Evolutionary conservation across 2,888 invertebrate genomes (phyloP), one percentile per base, ranked within the genome.

Genomic region (Torymus texanus): DNA sequence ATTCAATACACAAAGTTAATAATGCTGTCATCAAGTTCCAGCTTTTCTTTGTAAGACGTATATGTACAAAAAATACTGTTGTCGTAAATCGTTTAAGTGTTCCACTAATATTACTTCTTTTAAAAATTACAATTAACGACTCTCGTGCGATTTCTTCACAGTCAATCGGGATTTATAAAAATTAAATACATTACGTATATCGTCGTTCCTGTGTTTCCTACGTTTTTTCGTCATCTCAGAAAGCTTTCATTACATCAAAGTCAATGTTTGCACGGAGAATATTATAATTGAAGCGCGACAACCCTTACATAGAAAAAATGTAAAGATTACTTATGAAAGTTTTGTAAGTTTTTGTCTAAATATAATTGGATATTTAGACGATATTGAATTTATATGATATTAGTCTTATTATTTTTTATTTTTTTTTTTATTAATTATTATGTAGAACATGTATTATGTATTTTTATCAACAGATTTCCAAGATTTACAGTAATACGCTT

Each of bases 1-100:
- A 76, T 79, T 79, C 14, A 79, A 81, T 76, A 70, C 66, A 77
- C 59, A 66, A 68, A 76, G 41, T 78, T 76, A 65, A 75, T 72
- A 68, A 80, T 68, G 65, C 75, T 72, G 78, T 71, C 62, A 72
- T 51, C 16, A 58, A 71, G 18, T 67, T 56, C 18, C 75, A 78
- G 68, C 72, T 67, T 76, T 41, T 53, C 61, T 66, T 78, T 77
- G 29, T 71, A 59, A 76, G 50, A 71, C 56, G 41, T 77, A 76
- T 81, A 74, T 66, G 18, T 81, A 80, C 80, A 83, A 81, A 84
- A 84, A 84, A 82, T 82, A 83, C 82, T 83, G 82, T 81, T 75
- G 75, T 80, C 75, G 74, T 75, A 82, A 83, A 83, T 68, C 51
- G 58, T 75, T 77, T 63, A 73, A 65, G 51, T 78, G 24, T 78